Conservation (phyloP, 2,888 invertebrate genomes). For the Rhagonycha lutea region DNA sequence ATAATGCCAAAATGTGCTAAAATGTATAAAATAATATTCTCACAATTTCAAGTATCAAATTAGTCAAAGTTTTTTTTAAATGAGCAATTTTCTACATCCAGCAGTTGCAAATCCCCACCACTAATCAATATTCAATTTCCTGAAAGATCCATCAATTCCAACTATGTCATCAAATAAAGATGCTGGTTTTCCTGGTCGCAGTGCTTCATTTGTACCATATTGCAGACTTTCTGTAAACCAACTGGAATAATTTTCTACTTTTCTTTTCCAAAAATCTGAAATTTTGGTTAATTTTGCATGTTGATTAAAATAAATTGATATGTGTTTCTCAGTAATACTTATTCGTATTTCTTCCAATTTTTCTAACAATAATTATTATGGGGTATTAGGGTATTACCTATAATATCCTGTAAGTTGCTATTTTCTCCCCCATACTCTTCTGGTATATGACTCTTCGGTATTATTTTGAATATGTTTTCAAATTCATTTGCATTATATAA, state of each 20-base stretch:
- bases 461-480: background rate
- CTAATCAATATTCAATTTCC: too few species aligned
- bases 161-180: too few species aligned
- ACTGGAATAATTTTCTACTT: conserved; percentile 56
- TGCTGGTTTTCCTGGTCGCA: conserved; percentile 46
- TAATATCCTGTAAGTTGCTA: background rate
- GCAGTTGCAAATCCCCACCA: too few species aligned
- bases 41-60: too few species aligned
- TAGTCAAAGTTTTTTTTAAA: too few species aligned
- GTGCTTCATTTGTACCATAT: conserved; percentile 57
- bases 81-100: too few species aligned
- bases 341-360: too few species aligned
- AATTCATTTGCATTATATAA: background rate
- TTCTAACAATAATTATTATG: too few species aligned
- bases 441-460: background rate
- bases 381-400: background rate
- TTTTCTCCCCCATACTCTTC: background rate
- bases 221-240: conserved; percentile 59
- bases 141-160: too few species aligned
- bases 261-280: conserved; percentile 53
- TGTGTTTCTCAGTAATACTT: too few species aligned
- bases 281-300: background rate
- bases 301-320: background rate
- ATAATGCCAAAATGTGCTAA: too few species aligned
- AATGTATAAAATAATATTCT: too few species aligned